phyloP scores from a whole-genome alignment of 2,888 invertebrate genomes.

The Congeria kusceri region DNA sequence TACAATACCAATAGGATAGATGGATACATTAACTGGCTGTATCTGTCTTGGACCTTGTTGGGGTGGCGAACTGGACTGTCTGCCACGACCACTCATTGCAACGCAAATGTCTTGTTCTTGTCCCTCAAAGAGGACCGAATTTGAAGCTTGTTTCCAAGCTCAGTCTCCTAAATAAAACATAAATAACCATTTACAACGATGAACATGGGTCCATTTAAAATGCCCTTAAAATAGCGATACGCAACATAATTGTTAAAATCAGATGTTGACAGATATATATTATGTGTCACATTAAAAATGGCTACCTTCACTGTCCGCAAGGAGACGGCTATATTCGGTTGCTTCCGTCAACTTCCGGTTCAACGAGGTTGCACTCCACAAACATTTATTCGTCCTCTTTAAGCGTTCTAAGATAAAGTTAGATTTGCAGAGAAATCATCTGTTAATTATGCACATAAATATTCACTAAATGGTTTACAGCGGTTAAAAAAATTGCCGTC shows the following conservation, averaged over 20 bases:
- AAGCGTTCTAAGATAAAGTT: too few species aligned
- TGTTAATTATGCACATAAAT: too few species aligned
- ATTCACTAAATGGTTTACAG: too few species aligned
- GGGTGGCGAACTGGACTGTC: slow-evolving; percentile 79
- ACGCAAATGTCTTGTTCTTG: slow-evolving; percentile 73
- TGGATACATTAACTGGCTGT: slow-evolving; percentile 71
- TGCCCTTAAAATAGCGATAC: slow-evolving; percentile 34
- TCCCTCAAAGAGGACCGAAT: slow-evolving; percentile 79
- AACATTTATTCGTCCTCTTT: too few species aligned
- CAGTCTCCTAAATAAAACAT: slow-evolving; percentile 79
- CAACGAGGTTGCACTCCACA: too few species aligned
- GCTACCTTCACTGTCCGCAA: slow-evolving; percentile 82
- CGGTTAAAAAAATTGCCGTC: too few species aligned
- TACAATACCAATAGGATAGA: slow-evolving; percentile 72
- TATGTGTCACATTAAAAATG: slow-evolving; percentile 73
- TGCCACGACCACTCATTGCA: slow-evolving; percentile 82
- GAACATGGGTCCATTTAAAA: slow-evolving; percentile 32
- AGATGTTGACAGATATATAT: slow-evolving; percentile 79
- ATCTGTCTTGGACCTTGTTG: slow-evolving; percentile 74
- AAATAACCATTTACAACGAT: slow-evolving; percentile 62
- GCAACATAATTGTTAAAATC: slow-evolving; percentile 32
- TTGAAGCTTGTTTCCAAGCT: slow-evolving; percentile 82
- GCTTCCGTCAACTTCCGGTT: slow-evolving; percentile 76
- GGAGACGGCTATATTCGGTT: slow-evolving; percentile 80
- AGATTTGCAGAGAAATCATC: too few species aligned